These are phyloP conservation scores for Tiliacea aurago DNA, from an alignment of 2,888 invertebrate species.

Conservation along the genomic window DNA sequence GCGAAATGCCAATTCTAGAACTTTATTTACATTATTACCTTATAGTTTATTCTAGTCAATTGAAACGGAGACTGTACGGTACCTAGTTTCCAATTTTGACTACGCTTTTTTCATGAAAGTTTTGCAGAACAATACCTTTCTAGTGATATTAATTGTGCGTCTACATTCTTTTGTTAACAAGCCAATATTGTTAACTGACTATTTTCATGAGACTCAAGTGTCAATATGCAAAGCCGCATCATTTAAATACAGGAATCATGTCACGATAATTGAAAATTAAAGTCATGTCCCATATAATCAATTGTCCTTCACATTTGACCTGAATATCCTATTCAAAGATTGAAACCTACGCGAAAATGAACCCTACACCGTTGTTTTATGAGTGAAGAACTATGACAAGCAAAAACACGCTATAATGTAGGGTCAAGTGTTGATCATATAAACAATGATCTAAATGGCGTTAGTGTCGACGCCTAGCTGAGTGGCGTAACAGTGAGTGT, in stretches of 20 bases:
- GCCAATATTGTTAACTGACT: neutral
- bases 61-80: neutral
- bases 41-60: neutral
- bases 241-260: slow-evolving; percentile 52
- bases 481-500: slow-evolving; percentile 46
- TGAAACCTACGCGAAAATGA: slow-evolving; percentile 12
- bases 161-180: neutral
- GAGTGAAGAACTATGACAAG: slow-evolving; percentile 10
- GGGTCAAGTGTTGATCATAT: slow-evolving; percentile 69
- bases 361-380: slow-evolving; percentile 42
- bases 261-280: slow-evolving; percentile 63
- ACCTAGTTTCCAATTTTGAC: neutral
- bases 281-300: slow-evolving; percentile 57
- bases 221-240: slow-evolving; percentile 34
- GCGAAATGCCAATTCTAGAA: neutral
- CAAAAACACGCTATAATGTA: slow-evolving; percentile 51
- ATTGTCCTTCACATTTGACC: slow-evolving; percentile 64
- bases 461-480: slow-evolving; percentile 65
- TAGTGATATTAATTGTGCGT: neutral
- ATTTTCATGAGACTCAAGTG: neutral
- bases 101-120: too few species aligned
- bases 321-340: slow-evolving; percentile 50
- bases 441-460: slow-evolving; percentile 74
- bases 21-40: neutral
- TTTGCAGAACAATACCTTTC: neutral